Conservation (phyloP, 2,797 vertebrate genomes). For the Rallus crepitans region DNA sequence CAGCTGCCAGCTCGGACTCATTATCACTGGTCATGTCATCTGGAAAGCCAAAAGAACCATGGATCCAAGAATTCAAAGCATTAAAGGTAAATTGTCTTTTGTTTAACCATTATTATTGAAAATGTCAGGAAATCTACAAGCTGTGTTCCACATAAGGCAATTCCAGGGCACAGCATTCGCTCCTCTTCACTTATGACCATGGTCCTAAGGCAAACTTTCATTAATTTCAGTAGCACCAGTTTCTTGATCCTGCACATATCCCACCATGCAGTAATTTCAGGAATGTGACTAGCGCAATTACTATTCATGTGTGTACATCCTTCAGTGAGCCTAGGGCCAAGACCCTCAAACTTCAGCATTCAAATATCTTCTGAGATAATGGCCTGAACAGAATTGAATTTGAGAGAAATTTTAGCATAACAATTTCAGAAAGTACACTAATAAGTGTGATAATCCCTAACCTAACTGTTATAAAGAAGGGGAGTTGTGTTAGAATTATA, state of each 20-base stretch:
- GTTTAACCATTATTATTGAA: not conserved
- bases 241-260: not conserved
- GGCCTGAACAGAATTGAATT: not conserved
- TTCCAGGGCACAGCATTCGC: not conserved
- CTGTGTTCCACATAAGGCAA: not conserved
- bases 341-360: not conserved
- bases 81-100: not conserved
- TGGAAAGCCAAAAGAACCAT: not conserved
- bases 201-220: not conserved
- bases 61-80: not conserved
- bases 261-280: not conserved
- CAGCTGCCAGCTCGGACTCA: not conserved
- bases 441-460: constrained; percentile 2
- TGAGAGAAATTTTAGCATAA: not conserved
- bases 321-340: not conserved
- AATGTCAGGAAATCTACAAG: not conserved
- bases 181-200: not conserved
- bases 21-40: not conserved
- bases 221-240: not conserved
- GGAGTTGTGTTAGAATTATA: not conserved
- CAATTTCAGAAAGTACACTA: not conserved
- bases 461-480: not conserved
- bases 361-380: constrained; percentile 19
- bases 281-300: not conserved
- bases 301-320: not conserved